Base-by-base conservation (phyloP, 2,797 vertebrate species). In the Chaetophractus vellerosus region DNA sequence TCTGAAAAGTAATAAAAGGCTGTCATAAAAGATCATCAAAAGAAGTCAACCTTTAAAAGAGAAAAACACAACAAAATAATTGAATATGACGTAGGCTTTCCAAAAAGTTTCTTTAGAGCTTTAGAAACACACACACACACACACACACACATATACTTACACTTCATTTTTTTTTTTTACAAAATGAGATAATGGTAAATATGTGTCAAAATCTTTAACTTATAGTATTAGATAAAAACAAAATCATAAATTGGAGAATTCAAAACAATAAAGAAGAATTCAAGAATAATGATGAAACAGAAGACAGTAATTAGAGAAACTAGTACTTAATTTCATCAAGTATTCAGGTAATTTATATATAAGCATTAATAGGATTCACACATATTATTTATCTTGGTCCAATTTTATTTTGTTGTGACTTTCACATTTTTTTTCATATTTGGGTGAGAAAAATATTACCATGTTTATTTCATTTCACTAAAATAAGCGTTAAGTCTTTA, bases 271-370 rank as follows among this genome's bases (percentile, higher is more conserved):
- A 88, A 93, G 3, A 92, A 16, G 68, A 90, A 52, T 38, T 66
- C 16, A 57, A 36, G 28, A 72, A 45, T 45, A 45, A 61, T 28
- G 33, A 68, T 69, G n/a, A 76, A 81, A 90, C 69, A 66, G 33
- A 50, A 71, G 45, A 24, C 1, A 96, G 76, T 64, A 55, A 76
- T 85, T 52, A 71, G 33, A 95, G 15, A 3, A 94, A 96, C 69
- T 71, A 79, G 0, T 0, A 69, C 12, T 86, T 89, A 84, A 59
- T 91, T 96, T 78, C 24, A 82, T 21, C 75, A 45, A n/a, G 10
- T 74, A 19, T 19, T 0, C 26, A 16, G 82, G 18, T 78, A 63
- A 48, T 69, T 55, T 82, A 2, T 64, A 61, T 66, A 24, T 36
- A 28, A 52, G 5, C 31, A 1, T 38, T 24, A 36, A 9, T 6